Conservation (phyloP, 1,140 invertebrate species). For the Tetraneura akinire region DNA sequence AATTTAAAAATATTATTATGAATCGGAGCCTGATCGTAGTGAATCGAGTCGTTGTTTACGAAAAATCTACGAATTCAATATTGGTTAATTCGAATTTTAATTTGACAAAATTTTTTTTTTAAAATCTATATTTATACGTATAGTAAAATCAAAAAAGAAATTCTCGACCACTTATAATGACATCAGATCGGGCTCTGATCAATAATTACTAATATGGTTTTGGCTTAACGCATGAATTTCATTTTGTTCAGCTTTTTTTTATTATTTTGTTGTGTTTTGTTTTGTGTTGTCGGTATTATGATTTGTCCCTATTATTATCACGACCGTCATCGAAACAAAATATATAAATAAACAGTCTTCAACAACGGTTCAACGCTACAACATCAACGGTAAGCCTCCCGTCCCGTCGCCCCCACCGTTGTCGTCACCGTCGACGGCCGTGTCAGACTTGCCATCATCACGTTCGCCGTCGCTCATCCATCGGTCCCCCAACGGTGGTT, state of each 20-base stretch:
- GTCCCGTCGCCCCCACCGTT: background rate
- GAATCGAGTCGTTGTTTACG: too few species aligned
- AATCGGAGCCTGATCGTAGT: too few species aligned
- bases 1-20: background rate
- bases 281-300: conserved; percentile 3
- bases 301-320: conserved; percentile 11
- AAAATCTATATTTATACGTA: background rate
- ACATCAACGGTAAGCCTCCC: background rate
- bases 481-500: conserved; percentile 2
- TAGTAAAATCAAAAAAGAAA: too few species aligned
- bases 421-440: too few species aligned
- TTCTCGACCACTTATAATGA: too few species aligned
- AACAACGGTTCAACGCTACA: conserved; percentile 37
- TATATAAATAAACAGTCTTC: background rate
- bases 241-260: conserved; percentile 51
- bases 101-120: background rate
- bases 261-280: conserved; percentile 12
- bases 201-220: too few species aligned
- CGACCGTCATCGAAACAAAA: background rate
- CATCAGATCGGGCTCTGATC: too few species aligned
- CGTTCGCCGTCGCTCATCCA: background rate
- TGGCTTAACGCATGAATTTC: conserved; percentile 31
- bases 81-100: too few species aligned
- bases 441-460: too few species aligned
- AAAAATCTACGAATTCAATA: too few species aligned